These are phyloP conservation scores for Zaprionus ornatus DNA, from an alignment of 1,140 invertebrate genomes.

Conservation along the genomic window DNA sequence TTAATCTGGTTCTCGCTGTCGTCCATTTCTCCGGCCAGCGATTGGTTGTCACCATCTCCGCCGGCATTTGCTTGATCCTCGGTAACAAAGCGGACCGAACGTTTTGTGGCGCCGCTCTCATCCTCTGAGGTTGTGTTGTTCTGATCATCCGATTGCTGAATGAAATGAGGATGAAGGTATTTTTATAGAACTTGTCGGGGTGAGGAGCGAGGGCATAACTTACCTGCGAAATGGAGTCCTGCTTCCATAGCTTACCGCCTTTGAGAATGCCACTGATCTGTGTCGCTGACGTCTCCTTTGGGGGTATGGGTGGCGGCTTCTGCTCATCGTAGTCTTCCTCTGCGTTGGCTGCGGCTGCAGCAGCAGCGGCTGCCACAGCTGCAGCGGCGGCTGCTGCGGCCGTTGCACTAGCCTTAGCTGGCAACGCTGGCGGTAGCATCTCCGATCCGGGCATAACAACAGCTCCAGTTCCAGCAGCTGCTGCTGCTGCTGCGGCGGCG, in stretches of 20 bases:
- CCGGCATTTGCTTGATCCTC: conserved; percentile 63
- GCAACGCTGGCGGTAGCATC: conserved; percentile 64
- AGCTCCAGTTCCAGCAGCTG: background rate
- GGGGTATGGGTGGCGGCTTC: conserved; percentile 75
- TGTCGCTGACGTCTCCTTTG: conserved; percentile 82
- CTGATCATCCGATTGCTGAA: conserved; percentile 77
- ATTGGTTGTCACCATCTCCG: conserved; percentile 69
- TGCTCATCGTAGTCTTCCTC: conserved; percentile 41
- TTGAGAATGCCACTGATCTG: conserved; percentile 87
- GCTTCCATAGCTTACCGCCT: conserved; percentile 87
- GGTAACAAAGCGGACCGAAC: conserved; percentile 81
- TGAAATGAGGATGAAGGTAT: background rate
- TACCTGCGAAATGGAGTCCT: conserved; percentile 84
- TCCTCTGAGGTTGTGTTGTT: conserved; percentile 80
- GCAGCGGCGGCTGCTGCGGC: conserved; percentile 34
- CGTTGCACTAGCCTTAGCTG: conserved; percentile 65
- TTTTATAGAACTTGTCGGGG: background rate
- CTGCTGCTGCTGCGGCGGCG: background rate
- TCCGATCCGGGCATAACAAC: conserved; percentile 26
- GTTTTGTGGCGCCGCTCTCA: conserved; percentile 70
- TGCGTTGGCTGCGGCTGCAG: conserved; percentile 12
- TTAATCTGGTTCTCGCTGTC: conserved; percentile 81
- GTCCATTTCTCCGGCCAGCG: conserved; percentile 58
- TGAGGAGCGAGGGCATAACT: background rate
- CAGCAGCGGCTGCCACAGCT: conserved; percentile 26